phyloP scores from a whole-genome alignment of 2,888 invertebrate species.

The Caenorhabditis doughertyi region DNA sequence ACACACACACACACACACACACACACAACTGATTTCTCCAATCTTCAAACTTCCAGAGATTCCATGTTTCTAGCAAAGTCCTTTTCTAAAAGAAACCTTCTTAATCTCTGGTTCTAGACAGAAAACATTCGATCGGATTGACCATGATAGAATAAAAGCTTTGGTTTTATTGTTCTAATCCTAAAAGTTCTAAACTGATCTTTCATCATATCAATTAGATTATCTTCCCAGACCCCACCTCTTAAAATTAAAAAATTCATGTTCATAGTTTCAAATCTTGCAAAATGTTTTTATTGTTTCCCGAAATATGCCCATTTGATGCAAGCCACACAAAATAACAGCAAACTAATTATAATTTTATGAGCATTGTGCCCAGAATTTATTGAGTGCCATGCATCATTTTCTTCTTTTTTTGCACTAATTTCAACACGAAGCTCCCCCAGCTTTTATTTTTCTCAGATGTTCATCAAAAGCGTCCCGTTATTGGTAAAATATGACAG shows the following conservation, averaged over 20 bases:
- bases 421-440: neutral
- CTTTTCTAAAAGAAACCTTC: neutral
- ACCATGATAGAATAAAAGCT: neutral
- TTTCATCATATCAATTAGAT: constrained; percentile 7
- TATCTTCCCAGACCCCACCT: neutral
- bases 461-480: constrained; percentile 1
- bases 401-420: neutral
- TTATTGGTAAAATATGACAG: constrained; percentile 43
- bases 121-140: neutral
- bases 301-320: neutral
- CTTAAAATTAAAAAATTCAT: neutral
- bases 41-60: no score
- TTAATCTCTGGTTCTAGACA: neutral
- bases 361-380: neutral
- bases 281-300: neutral
- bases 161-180: neutral
- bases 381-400: neutral
- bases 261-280: neutral
- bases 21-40: no score
- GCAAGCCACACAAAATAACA: constrained; percentile 9
- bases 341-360: constrained; percentile 31
- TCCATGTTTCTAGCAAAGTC: no score
- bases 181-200: neutral
- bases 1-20: no score
- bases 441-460: neutral